Evolutionary conservation across 2,113 vertebrate genomes (phyloP).

Genomic region (Corydoras maculifer): DNA sequence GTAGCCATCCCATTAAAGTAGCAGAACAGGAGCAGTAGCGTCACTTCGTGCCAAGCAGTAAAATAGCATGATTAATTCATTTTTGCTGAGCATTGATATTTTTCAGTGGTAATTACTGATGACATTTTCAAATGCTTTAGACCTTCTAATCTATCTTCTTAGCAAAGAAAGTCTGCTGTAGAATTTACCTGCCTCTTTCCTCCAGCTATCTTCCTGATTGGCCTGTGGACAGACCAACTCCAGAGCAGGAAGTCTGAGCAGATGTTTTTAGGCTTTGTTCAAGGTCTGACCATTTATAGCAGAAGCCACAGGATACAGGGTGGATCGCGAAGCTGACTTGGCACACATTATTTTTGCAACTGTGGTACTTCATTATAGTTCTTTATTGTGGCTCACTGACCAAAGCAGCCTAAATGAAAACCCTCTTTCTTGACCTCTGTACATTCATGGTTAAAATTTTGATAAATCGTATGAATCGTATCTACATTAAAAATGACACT

Average conservation of each 20-base stretch:
- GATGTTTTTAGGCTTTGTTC: constrained; percentile 34
- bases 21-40: background rate
- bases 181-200: constrained; percentile 31
- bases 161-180: background rate
- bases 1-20: background rate
- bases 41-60: too few relatives aligned
- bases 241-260: constrained; percentile 32
- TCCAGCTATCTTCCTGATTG: constrained; percentile 4
- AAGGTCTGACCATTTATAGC: constrained; percentile 35
- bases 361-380: constrained; percentile 22
- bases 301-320: constrained; percentile 37
- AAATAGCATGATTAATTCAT: too few relatives aligned
- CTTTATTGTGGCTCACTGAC: constrained; percentile 27
- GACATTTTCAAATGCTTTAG: constrained; percentile 21
- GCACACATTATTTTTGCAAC: constrained; percentile 19
- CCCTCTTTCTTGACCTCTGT: too few relatives aligned
- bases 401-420: background rate
- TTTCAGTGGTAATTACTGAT: constrained; percentile 24
- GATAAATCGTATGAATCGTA: too few relatives aligned
- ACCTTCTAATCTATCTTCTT: constrained; percentile 14
- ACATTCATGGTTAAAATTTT: too few relatives aligned
- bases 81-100: constrained; percentile 29
- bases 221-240: constrained; percentile 10
- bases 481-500: too few relatives aligned
- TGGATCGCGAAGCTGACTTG: constrained; percentile 29